Evolutionary conservation across 2,113 vertebrate species (phyloP).

Genomic region (Anser brachyrhynchus): DNA sequence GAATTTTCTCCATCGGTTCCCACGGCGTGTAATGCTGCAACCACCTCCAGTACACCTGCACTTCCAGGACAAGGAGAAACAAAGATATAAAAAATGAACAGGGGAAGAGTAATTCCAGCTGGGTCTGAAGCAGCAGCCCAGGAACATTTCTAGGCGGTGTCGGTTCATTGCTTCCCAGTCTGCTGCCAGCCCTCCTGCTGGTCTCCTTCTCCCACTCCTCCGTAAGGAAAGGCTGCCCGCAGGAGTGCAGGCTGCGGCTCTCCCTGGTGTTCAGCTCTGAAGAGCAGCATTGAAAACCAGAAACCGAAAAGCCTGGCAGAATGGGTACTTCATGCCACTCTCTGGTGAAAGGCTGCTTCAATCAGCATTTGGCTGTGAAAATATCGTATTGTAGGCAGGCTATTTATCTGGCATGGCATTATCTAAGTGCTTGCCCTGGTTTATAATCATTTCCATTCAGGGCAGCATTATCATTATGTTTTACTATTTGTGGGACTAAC

Average conservation of each 20-base stretch:
- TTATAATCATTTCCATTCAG: background rate
- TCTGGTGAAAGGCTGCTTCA: background rate
- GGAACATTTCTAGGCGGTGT: background rate
- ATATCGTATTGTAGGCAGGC: background rate
- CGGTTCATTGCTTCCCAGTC: background rate
- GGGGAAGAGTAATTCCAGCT: background rate
- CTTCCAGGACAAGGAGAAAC: background rate
- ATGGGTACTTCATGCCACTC: background rate
- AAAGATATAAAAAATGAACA: background rate
- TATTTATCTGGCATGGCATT: background rate
- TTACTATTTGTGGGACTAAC: background rate
- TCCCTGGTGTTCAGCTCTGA: fast-evolving
- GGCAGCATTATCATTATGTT: background rate
- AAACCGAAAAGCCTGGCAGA: background rate
- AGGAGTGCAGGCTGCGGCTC: background rate
- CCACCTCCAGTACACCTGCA: background rate
- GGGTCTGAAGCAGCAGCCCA: background rate
- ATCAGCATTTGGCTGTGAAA: background rate
- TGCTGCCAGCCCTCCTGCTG: background rate
- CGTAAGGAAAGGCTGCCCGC: too few relatives aligned
- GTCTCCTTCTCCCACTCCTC: background rate
- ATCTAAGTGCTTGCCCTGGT: background rate
- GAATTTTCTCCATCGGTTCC: background rate
- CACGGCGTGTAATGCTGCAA: background rate
- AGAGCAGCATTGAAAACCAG: background rate